Base-by-base conservation (phyloP, 2,113 vertebrate species). In the Odocoileus hemionus region DNA sequence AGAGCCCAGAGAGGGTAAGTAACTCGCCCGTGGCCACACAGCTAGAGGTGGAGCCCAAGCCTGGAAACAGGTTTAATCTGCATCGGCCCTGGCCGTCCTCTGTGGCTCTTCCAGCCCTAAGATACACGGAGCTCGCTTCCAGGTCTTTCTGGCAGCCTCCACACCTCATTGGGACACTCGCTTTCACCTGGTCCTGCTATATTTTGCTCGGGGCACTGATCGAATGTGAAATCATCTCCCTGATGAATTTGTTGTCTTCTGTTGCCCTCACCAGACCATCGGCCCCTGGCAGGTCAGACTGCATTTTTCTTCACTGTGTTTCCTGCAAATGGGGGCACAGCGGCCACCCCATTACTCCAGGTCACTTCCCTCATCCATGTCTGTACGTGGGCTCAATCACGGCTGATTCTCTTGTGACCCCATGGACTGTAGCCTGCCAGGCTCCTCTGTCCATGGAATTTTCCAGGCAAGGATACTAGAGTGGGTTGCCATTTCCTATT, bases 111-210 rank as follows among this genome's bases (percentile, higher is more conserved):
- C 55, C 36, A 4, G 28, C 64, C 85, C 25, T 84, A 2, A 45
- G 33, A 55, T 4, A 17, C 26, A 2, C 55, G 26, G 33, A 47
- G 80, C 23, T 47, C 10, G 3, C 9, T 17, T 82, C 14, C 33
- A 76, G 82, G 45, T 21, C 89, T 61, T 54, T 74, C 43, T 3
- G 14, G 86, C 28, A 52, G 5, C 58, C 26, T 74, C 52, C 6
- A 14, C 13, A 1, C 39, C 3, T 55, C 61, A 0, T 1, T 0
- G 7, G 1, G 33, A 3, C 36, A 1, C 87, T n/a, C 25, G 0
- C 52, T 76, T 2, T 8, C 45, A 0, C 0, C 0, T 0, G 36
- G 23, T 5, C 36, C 78, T 55, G 67, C 45, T 36, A 6, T 19
- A 1, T 25, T 16, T 78, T 26, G n/a, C 13, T 30, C 25, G 0